phyloP scores from a whole-genome alignment of 2,113 vertebrate genomes.

The Procavia capensis region DNA sequence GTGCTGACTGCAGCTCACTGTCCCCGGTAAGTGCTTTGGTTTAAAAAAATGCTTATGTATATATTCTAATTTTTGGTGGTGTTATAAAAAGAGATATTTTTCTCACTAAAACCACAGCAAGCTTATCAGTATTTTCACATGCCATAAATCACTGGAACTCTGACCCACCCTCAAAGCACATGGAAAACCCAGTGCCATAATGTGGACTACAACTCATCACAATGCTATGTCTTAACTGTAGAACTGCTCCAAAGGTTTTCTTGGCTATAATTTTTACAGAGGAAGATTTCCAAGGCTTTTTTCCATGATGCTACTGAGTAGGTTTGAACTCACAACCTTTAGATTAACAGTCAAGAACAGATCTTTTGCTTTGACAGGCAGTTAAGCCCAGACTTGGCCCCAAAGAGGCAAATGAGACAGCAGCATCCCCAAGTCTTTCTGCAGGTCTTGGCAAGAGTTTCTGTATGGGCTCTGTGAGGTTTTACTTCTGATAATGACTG shows the following conservation, averaged over 20 bases:
- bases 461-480: not conserved
- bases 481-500: not conserved
- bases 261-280: not conserved
- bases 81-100: not conserved
- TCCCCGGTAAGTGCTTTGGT: conserved; percentile 66
- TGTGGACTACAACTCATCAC: not conserved
- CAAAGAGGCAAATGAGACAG: not conserved
- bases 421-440: not conserved
- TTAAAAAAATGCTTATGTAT: not conserved
- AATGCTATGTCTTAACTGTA: not conserved
- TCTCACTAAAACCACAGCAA: not conserved
- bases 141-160: not conserved
- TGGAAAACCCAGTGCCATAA: not conserved
- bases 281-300: not conserved
- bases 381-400: not conserved
- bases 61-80: not conserved
- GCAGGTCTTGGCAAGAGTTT: not conserved
- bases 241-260: not conserved
- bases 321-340: not conserved
- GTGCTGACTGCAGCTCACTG: conserved; percentile 90
- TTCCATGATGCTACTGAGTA: not conserved
- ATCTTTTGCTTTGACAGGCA: not conserved
- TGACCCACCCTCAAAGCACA: not conserved
- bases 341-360: not conserved
- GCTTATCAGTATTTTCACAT: not conserved